phyloP scores from a whole-genome alignment of 2,888 invertebrate genomes.

The Vesta saturnalis region DNA sequence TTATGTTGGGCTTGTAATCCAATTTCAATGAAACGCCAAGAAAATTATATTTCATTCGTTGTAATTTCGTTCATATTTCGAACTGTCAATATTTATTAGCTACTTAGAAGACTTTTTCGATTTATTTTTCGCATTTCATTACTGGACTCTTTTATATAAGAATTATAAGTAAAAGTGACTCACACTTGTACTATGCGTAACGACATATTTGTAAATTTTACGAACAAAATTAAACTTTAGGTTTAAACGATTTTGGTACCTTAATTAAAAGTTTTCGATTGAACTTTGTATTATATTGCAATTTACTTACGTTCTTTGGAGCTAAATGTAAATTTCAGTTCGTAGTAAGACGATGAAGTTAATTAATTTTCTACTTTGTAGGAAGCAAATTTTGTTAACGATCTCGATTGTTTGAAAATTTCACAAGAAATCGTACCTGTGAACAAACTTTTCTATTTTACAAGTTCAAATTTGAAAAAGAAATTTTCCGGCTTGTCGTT shows the following conservation, averaged over 20 bases:
- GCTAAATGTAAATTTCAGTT: neutral
- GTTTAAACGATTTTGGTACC: neutral
- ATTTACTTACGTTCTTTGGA: neutral
- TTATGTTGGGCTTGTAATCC: constrained; percentile 26
- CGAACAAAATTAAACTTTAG: no score
- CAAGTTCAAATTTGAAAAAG: no score
- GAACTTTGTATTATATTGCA: neutral
- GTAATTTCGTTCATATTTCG: constrained; percentile 6
- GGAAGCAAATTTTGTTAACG: neutral
- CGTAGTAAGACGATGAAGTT: neutral
- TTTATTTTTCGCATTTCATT: neutral
- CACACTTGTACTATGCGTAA: neutral
- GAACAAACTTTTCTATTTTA: no score
- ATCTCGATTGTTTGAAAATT: neutral
- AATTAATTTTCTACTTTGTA: constrained; percentile 1
- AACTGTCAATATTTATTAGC: neutral
- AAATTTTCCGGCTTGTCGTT: no score
- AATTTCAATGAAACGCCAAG: constrained; percentile 26
- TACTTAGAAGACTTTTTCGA: neutral
- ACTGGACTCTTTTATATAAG: neutral
- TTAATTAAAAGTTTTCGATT: neutral
- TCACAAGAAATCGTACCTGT: no score
- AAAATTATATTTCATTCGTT: constrained; percentile 24
- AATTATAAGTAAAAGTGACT: neutral
- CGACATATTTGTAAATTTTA: no score